Evolutionary conservation across 2,797 vertebrate species (phyloP).

Genomic region (Rhabdophis nuchalis): DNA sequence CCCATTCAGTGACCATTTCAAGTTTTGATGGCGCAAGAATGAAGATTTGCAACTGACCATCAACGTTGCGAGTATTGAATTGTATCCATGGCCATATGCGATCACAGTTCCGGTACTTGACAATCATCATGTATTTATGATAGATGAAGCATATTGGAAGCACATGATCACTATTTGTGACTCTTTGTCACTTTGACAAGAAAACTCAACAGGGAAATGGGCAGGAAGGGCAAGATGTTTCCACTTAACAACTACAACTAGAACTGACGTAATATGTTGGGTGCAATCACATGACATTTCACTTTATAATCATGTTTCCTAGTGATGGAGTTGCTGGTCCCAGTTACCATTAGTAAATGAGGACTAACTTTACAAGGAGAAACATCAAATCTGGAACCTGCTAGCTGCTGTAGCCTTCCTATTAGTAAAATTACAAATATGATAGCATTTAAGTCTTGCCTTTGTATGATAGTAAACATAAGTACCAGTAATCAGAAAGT

Average conservation of each 20-base stretch:
- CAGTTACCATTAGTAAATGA: not conserved
- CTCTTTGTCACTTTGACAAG: not conserved
- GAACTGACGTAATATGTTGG: not conserved
- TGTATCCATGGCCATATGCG: not conserved
- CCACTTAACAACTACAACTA: not conserved
- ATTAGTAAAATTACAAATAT: not conserved
- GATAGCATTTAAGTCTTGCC: not conserved
- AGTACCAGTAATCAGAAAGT: not conserved
- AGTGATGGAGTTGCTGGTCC: not conserved
- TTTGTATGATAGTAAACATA: not conserved
- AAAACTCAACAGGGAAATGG: not conserved
- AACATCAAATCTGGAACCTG: not conserved
- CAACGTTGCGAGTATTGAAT: not conserved
- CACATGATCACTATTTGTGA: not conserved
- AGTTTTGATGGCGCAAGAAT: not conserved
- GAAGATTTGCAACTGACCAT: not conserved
- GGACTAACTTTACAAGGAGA: not conserved
- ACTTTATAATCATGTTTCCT: not conserved
- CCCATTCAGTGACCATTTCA: not conserved
- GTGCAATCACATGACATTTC: not conserved
- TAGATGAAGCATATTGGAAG: not conserved
- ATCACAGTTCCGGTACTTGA: not conserved
- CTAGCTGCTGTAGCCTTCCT: not conserved
- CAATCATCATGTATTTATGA: not conserved
- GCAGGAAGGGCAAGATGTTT: not conserved